Conservation (phyloP, 2,797 vertebrate genomes). For the Microtus obscurus region DNA sequence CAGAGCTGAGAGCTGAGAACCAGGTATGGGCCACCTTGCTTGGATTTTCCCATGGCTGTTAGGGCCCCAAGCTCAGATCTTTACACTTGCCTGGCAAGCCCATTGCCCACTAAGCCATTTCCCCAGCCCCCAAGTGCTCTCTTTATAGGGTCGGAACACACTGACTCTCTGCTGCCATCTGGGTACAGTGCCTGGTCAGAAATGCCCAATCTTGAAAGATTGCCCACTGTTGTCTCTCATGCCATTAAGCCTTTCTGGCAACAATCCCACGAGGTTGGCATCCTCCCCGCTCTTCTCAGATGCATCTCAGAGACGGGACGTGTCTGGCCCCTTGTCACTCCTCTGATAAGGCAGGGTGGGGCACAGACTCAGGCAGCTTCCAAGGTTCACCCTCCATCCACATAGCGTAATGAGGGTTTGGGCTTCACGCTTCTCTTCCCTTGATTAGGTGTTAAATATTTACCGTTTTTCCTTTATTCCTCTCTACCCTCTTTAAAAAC, state of each 20-base stretch:
- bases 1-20: neutral
- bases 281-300: constrained; percentile 4
- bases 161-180: neutral
- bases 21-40: neutral
- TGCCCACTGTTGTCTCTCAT: neutral
- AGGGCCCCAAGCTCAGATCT: neutral
- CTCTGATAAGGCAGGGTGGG: constrained; percentile 58
- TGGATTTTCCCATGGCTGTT: neutral
- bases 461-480: constrained; percentile 80
- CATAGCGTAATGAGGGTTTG: constrained; percentile 72
- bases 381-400: constrained; percentile 17
- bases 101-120: neutral
- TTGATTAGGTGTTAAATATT: constrained; percentile 85
- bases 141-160: neutral
- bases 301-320: neutral
- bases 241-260: neutral
- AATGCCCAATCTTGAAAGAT: neutral
- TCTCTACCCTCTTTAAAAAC: constrained; percentile 77
- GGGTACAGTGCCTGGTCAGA: rapidly evolving
- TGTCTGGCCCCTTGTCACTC: constrained; percentile 7
- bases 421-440: constrained; percentile 79
- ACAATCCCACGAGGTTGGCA: neutral
- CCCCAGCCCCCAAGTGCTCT: neutral
- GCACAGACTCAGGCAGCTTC: neutral
- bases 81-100: neutral